Conservation (phyloP, 2,797 vertebrate species). For the Amphiprion clarkii region DNA sequence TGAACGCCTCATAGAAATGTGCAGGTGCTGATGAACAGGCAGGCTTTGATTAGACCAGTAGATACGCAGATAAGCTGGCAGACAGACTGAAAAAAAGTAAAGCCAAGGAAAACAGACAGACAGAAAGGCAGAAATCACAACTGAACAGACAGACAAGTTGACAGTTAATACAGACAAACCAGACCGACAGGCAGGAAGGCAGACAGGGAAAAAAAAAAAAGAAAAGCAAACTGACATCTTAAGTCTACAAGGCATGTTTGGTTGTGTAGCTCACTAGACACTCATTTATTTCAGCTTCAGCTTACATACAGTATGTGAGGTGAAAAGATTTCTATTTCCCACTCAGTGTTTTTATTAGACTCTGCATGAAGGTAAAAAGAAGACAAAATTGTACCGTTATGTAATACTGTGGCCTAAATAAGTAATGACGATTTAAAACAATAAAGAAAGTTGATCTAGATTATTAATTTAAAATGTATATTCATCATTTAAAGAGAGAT, state of each 20-base stretch:
- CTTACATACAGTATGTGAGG: constrained; percentile 41
- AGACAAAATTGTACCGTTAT: background rate
- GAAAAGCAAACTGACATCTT: constrained; percentile 17
- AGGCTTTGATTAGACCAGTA: constrained; percentile 10
- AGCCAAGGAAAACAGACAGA: background rate
- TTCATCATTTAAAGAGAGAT: constrained; percentile 7
- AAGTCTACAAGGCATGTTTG: constrained; percentile 41
- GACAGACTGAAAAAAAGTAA: background rate
- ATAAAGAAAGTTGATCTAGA: background rate
- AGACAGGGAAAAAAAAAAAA: constrained; percentile 14
- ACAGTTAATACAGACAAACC: constrained; percentile 13
- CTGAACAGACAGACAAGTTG: background rate
- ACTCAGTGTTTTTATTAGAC: constrained; percentile 15
- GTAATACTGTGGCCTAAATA: no score
- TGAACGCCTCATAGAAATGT: constrained; percentile 26
- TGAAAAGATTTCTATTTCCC: constrained; percentile 65
- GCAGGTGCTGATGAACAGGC: constrained; percentile 1
- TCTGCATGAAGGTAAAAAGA: no score
- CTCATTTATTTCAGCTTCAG: constrained; percentile 58
- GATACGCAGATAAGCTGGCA: background rate
- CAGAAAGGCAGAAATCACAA: background rate
- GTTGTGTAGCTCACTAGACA: constrained; percentile 33
- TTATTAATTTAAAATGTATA: constrained; percentile 12
- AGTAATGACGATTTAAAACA: background rate
- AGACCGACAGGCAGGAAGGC: constrained; percentile 7